Evolutionary conservation across 1,140 invertebrate species (phyloP).

Genomic region (Chironomus tepperi): DNA sequence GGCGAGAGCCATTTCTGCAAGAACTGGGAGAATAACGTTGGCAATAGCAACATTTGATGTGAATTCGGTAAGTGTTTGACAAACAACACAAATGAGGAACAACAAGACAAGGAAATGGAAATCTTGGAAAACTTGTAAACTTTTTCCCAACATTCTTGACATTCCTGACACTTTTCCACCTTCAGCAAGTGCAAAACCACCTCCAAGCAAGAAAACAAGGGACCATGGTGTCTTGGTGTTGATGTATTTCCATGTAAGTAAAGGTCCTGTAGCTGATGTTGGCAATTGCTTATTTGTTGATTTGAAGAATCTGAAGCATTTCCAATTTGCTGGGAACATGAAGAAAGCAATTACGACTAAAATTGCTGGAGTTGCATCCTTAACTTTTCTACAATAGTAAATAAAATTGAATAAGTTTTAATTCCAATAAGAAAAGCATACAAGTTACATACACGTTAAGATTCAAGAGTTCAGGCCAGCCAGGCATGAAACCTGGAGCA

Average conservation of each 20-base stretch:
- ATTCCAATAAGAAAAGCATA: not conserved
- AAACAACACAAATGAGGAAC: constrained; percentile 46
- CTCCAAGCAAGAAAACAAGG: constrained; percentile 42
- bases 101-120: constrained; percentile 48
- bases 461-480: constrained; percentile 62
- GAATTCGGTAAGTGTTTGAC: constrained; percentile 54
- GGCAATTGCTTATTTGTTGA: constrained; percentile 49
- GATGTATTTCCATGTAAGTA: constrained; percentile 70
- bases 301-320: constrained; percentile 60
- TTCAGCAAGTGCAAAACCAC: constrained; percentile 80
- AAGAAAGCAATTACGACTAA: constrained; percentile 73
- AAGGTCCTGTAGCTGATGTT: constrained; percentile 33
- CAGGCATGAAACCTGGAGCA: constrained; percentile 69
- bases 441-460: not conserved
- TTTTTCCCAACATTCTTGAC: constrained; percentile 60
- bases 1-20: constrained; percentile 62
- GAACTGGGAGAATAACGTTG: constrained; percentile 69
- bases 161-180: constrained; percentile 69
- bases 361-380: constrained; percentile 76
- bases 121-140: constrained; percentile 47
- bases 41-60: constrained; percentile 77
- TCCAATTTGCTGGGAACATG: constrained; percentile 64
- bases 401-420: not conserved
- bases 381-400: constrained; percentile 49
- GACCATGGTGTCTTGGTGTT: constrained; percentile 64